Evolutionary conservation across 2,797 vertebrate species (phyloP).

Genomic region (Esox masquinongy): DNA sequence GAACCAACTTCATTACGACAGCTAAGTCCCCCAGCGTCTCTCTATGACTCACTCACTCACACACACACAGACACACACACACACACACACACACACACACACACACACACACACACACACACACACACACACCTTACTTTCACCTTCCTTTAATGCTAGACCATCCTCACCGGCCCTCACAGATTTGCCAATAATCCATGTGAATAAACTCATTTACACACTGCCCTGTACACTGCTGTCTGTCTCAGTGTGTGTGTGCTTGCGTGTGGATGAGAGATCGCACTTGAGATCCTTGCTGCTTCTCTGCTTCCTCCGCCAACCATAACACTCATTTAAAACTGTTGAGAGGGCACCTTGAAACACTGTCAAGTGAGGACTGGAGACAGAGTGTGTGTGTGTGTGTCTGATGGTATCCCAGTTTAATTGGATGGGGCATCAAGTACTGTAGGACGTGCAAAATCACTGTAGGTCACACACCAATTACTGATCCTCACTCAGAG

Average conservation of each 20-base stretch:
- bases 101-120: slow-evolving; percentile 14
- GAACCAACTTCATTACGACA: background rate
- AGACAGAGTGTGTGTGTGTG: slow-evolving; percentile 21
- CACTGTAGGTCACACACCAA: slow-evolving; percentile 76
- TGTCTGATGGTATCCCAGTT: slow-evolving; percentile 23
- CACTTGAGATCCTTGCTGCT: background rate
- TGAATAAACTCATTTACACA: slow-evolving; percentile 67
- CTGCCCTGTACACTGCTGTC: slow-evolving; percentile 21
- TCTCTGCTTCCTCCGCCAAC: slow-evolving; percentile 6
- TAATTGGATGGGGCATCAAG: slow-evolving; percentile 77
- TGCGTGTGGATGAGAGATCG: slow-evolving; percentile 1
- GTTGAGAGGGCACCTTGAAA: slow-evolving; percentile 71
- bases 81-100: slow-evolving; percentile 28
- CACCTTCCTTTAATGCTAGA: slow-evolving; percentile 71
- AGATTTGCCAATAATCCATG: slow-evolving; percentile 68
- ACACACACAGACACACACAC: slow-evolving; percentile 26
- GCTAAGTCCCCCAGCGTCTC: background rate
- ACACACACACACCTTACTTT: slow-evolving; percentile 45
- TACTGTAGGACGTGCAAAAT: slow-evolving; percentile 66
- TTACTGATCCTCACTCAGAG: slow-evolving; percentile 65
- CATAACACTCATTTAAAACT: slow-evolving; percentile 34
- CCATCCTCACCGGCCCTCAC: slow-evolving; percentile 49
- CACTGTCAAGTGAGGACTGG: slow-evolving; percentile 45
- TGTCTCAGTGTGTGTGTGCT: slow-evolving; percentile 16
- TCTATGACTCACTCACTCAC: slow-evolving; percentile 6